Evolutionary conservation across 2,113 vertebrate genomes (phyloP), one percentile per base, ranked within the genome.

Genomic region (Montifringilla adamsi): DNA sequence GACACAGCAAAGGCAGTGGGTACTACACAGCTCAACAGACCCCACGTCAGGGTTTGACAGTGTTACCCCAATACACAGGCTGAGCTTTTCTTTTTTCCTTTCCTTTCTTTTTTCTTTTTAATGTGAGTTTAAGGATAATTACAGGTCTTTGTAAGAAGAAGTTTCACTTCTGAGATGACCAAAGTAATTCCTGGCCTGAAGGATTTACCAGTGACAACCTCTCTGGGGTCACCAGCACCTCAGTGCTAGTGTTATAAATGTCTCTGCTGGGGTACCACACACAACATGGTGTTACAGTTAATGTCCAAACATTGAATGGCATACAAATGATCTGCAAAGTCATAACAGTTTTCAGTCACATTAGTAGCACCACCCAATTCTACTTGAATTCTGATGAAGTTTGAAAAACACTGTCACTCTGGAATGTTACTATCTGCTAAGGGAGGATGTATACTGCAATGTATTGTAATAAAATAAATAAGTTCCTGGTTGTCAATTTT

Each of bases 61-160:
- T 3, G 1, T 30, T 60, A 13, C 22, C 15, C 15, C 3, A 1
- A 41, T 3, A 37, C 7, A 27, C 8, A 64, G 26, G 8, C 14
- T 50, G 33, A 78, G n/a, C 4, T n/a, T 78, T 50, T 21, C 6
- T 44, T 23, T 60, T 44, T 68, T 7, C 6, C 5, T 47, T 67
- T 17, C 13, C 3, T 9, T 15, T 16, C 55, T 78, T 44, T 19
- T 53, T 24, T 20, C 4, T 43, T 23, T 52, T 39, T 47, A 21
- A 26, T 81, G 27, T 27, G 11, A 27, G 9, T 66, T 41, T 69
- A 46, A 70, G 39, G 15, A 23, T 60, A 52, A 39, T 52, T 68
- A 52, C 31, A 81, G 6, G 5, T 52, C 15, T 60, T 39, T 68
- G 17, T 30, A 46, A 66, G 68, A 72, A 77, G 27, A 49, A 59